Percentiles rank a stretch among this genome's conserved stretches.
Evolutionary conservation across 1,140 invertebrate species (phyloP).

Genomic region (Ptiloglossa arizonensis): DNA sequence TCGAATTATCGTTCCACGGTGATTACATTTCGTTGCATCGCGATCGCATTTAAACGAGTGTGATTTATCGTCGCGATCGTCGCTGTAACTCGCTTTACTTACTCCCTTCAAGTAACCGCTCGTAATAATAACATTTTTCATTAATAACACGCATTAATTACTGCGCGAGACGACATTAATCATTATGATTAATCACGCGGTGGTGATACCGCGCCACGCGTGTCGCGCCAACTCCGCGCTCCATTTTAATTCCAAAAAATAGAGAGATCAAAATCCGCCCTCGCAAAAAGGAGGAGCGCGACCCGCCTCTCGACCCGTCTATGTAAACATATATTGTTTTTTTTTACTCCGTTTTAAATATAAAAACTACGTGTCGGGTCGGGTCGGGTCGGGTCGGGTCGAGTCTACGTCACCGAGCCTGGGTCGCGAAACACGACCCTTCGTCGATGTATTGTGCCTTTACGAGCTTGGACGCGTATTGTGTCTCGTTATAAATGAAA

Average conservation of each 20-base stretch:
- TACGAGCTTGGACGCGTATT: too few species aligned
- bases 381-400: too few species aligned
- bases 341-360: too few species aligned
- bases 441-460: too few species aligned
- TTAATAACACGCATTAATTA: slow-evolving; percentile 43
- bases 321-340: too few species aligned
- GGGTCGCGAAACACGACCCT: too few species aligned
- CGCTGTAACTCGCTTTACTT: not conserved
- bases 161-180: slow-evolving; percentile 30
- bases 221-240: not conserved
- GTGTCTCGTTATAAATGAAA: too few species aligned
- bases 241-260: not conserved
- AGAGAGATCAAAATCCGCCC: not conserved
- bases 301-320: too few species aligned
- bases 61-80: slow-evolving; percentile 6
- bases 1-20: not conserved
- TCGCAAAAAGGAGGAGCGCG: too few species aligned
- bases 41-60: not conserved
- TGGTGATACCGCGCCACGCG: slow-evolving; percentile 1
- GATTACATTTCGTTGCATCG: not conserved
- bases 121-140: slow-evolving; percentile 38
- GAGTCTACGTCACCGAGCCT: too few species aligned
- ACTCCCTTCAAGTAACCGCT: slow-evolving; percentile 1
- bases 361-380: too few species aligned
- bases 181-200: slow-evolving; percentile 25